Conservation (phyloP, 2,797 vertebrate genomes). For the Sebastes dallii region DNA sequence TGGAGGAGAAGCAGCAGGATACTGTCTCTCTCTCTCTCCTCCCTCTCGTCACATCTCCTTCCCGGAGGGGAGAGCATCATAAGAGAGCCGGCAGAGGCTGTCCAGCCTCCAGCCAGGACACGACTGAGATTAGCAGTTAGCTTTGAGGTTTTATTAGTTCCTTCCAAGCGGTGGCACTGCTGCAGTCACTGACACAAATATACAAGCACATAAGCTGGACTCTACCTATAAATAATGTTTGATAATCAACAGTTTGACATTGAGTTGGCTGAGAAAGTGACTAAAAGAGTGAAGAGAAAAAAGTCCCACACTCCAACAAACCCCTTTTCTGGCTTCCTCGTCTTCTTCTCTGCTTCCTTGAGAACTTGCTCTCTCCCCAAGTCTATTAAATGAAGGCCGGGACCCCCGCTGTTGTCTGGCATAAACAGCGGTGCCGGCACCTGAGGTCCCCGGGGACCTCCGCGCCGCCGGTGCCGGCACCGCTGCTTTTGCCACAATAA, state of each 20-base stretch:
- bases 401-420: no score
- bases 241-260: not conserved
- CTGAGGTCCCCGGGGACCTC: no score
- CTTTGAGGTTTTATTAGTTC: slow-evolving; percentile 24
- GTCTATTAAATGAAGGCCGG: not conserved
- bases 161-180: not conserved
- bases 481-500: no score
- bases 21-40: slow-evolving; percentile 27
- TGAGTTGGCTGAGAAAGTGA: not conserved
- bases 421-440: no score
- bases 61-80: slow-evolving; percentile 25
- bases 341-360: not conserved
- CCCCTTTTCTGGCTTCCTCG: no score
- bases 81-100: not conserved
- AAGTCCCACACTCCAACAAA: not conserved
- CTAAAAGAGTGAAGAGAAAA: not conserved
- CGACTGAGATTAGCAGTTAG: slow-evolving; percentile 20
- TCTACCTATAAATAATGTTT: not conserved
- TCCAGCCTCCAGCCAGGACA: slow-evolving; percentile 26
- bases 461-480: no score
- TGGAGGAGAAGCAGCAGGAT: slow-evolving; percentile 15
- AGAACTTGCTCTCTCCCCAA: not conserved
- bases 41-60: slow-evolving; percentile 20
- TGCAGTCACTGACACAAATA: not conserved
- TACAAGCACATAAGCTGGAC: not conserved